Evolutionary conservation across 1,140 invertebrate genomes (phyloP), one percentile per base, ranked within the genome.

Genomic region (Parapsyche elsis): DNA sequence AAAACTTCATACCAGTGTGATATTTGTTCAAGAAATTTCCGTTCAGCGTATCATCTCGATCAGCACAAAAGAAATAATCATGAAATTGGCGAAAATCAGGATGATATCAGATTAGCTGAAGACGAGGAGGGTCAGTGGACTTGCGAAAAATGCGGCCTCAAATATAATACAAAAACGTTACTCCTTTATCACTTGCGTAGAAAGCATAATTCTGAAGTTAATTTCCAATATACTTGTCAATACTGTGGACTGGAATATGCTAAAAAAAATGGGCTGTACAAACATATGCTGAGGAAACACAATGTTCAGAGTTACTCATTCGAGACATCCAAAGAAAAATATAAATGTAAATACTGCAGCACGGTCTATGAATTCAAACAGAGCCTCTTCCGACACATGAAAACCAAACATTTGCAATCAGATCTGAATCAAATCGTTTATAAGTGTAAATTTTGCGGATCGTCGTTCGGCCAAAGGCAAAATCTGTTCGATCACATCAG

Each of bases 201-300:
- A 77, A 77, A 77, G 19, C 76, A 77, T 19, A 64, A 67, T 77
- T 53, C 38, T 38, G 24, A 64, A 14, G 76, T 61, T 14, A 53
- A 77, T 61, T 77, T 77, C 38, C 57, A 64, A 77, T 67, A 64
- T n/a, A 45, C 57, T n/a, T 77, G 76, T 24, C 76, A 67, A 44
- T 77, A 64, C 44, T 77, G 76, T 59, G 76, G 76, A 14, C 38
- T 77, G 5, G 76, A 77, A 77, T 77, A 64, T 26, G 38, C 49
- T 9, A 64, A 61, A 12, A 77, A 77, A 64, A 77, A 61, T 26
- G 61, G 57, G 14, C 23, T 77, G 5, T 53, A 77, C 14, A 64
- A 61, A 12, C 76, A 77, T 26, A 77, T 77, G 49, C 7, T 45
- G 19, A 45, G 71, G 10, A 73, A 73, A 23, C 71, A 73, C 44